phyloP scores from a whole-genome alignment of 2,113 vertebrate species.

The Loxodonta africana region DNA sequence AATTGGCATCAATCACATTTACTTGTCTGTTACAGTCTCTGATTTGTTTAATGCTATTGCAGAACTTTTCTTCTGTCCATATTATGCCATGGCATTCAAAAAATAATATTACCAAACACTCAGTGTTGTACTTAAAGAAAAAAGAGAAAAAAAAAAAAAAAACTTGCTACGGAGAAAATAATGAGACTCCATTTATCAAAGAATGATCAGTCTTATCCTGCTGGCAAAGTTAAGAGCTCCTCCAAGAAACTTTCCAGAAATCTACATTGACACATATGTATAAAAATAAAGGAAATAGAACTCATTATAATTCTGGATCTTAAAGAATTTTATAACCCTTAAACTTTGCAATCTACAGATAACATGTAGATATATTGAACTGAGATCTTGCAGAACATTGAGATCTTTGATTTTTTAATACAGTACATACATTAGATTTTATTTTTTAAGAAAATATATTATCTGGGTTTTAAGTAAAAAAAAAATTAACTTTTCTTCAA shows the following conservation, averaged over 20 bases:
- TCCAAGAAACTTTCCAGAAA: not conserved
- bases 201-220: not conserved
- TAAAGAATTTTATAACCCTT: not conserved
- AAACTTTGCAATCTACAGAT: not conserved
- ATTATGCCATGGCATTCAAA: constrained; percentile 3
- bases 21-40: not conserved
- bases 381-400: not conserved
- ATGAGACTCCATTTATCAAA: not conserved
- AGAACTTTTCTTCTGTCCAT: not conserved
- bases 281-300: not conserved
- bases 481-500: not conserved
- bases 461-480: not conserved
- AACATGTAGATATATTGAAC: not conserved
- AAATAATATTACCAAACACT: not conserved
- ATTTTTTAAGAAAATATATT: not conserved
- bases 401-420: not conserved
- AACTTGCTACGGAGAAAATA: not conserved
- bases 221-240: not conserved
- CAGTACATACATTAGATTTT: not conserved
- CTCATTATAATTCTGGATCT: not conserved
- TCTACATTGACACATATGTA: not conserved
- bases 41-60: constrained; percentile 24
- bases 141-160: not conserved
- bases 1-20: not conserved
- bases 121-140: not conserved